phyloP scores from a whole-genome alignment of 2,888 invertebrate species.

The Nomada lathburiana region DNA sequence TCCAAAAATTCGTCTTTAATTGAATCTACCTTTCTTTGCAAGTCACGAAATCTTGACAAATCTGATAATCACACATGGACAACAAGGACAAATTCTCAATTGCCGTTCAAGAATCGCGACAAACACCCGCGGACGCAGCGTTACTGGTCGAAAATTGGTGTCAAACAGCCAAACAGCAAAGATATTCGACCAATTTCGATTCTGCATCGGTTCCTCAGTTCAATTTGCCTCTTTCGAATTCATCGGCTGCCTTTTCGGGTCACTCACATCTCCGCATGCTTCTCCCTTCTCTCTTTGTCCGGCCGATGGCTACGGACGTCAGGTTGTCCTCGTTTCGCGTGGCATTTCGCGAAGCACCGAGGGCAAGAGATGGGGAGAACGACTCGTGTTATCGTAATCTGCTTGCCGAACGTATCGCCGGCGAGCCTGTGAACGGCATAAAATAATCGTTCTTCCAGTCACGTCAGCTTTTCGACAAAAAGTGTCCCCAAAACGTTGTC shows the following conservation, averaged over 20 bases:
- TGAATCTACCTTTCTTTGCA: no score
- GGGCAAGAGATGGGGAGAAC: neutral
- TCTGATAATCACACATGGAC: no score
- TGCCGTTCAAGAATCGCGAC: neutral
- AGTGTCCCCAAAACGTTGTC: conserved; percentile 13
- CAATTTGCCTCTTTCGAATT: conserved; percentile 44
- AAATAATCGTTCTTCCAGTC: conserved; percentile 62
- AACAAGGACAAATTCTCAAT: neutral
- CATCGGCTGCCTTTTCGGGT: conserved; percentile 44
- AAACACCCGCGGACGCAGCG: neutral
- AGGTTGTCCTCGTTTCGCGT: conserved; percentile 10
- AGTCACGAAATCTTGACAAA: no score
- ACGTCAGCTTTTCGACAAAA: conserved; percentile 52
- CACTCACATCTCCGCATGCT: conserved; percentile 46
- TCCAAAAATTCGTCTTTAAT: no score
- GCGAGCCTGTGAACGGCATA: conserved; percentile 32
- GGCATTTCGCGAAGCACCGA: neutral
- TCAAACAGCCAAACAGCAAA: neutral
- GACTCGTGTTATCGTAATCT: conserved; percentile 67
- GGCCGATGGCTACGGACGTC: neutral
- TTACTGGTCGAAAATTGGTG: neutral
- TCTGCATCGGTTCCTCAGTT: neutral
- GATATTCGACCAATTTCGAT: conserved; percentile 22
- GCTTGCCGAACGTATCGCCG: conserved; percentile 65
- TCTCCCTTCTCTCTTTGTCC: neutral